Conservation (phyloP, 92 coral and sea anemone species). For the Phymanthus crucifer region DNA sequence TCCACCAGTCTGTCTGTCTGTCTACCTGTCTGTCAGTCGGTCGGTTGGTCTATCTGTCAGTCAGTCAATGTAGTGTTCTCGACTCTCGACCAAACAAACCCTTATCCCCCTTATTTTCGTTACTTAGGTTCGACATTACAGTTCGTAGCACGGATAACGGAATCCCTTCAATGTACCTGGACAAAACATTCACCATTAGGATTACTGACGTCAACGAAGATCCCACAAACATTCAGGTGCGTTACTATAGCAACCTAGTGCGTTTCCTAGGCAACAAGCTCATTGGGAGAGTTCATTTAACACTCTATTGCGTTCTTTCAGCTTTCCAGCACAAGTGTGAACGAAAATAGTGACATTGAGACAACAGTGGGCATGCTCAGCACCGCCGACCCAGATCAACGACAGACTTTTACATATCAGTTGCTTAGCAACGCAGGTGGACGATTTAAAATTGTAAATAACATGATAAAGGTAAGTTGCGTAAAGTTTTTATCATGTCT, state of each 20-base stretch:
- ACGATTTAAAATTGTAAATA: conserved; percentile 63
- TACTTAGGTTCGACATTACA: conserved; percentile 59
- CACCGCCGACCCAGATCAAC: conserved; percentile 78
- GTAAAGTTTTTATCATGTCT: background rate
- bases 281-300: background rate
- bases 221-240: conserved; percentile 87
- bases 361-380: conserved; percentile 71
- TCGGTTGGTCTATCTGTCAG: too few relatives aligned
- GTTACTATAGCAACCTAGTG: background rate
- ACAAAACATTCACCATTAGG: conserved; percentile 66
- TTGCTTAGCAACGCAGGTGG: conserved; percentile 72
- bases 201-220: conserved; percentile 81
- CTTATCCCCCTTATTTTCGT: background rate
- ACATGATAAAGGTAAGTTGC: conserved; percentile 43
- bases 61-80: too few relatives aligned
- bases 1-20: background rate
- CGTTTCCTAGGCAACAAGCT: background rate
- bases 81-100: too few relatives aligned
- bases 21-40: background rate
- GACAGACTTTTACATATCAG: conserved; percentile 64
- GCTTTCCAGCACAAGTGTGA: conserved; percentile 56
- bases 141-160: conserved; percentile 96
- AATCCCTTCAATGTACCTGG: conserved; percentile 70
- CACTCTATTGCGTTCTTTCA: conserved; percentile 1
- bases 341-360: conserved; percentile 66